Evolutionary conservation across 1,140 invertebrate species (phyloP), one percentile per base, ranked within the genome.

Genomic region (Bradynema listronoti): DNA sequence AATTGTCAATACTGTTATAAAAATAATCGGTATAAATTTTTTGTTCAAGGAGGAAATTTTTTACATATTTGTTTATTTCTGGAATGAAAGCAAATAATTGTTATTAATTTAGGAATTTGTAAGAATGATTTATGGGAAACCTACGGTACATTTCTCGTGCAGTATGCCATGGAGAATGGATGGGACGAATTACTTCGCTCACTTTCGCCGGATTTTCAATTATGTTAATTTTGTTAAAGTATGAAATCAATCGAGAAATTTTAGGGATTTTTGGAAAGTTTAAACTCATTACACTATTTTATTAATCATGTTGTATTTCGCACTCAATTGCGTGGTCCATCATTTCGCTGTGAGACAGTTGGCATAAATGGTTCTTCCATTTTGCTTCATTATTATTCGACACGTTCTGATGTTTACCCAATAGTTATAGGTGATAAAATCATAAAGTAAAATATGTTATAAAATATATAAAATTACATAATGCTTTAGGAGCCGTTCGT

Each of bases 371-470:
- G 78, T 5, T 68, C 68, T 7, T 58, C 81, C n/a, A 39, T 64
- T 25, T 57, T 71, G 11, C 56, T 80, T 4, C 80, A 81, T 65
- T 81, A 81, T 56, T 81, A 82, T 60, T 80, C 79, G 5, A 71
- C 66, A 29, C 51, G 80, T 16, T 68, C 61, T 7, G 79, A 79
- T 0, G 63, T 81, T 2, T 80, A 81, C 62, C 79, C 80, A 9
- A 80, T 81, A 58, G 80, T 81, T 9, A 77, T 78, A 63, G 80
- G 79, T 79, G 36, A 0, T 43, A 2, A 5, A 14, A 3, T 9
- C n/a, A 7, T 1, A 56, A 24, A 1, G n/a, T 57, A 36, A 39
- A 36, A 56, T 2, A 11, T 30, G 19, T 11, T 4, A 64, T 9
- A 1, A 58, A 11, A 16, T 11, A 9, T n/a, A 56, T 7, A 16